Percentiles rank a stretch among this genome's conserved stretches.
phyloP scores from a whole-genome alignment of 2,888 invertebrate species.

The Lamproptera curius region DNA sequence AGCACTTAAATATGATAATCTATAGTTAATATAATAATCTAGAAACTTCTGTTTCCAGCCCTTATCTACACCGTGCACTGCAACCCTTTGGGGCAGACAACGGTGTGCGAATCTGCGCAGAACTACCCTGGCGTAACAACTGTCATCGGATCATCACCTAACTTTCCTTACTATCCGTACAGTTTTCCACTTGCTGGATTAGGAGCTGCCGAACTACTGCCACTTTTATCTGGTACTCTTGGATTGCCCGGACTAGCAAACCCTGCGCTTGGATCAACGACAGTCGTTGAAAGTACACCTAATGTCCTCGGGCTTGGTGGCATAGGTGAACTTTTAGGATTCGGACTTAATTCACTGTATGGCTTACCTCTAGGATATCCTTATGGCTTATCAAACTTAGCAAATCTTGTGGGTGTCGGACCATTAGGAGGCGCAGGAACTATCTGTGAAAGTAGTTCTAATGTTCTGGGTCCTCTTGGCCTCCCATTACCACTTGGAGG shows the following conservation, averaged over 20 bases:
- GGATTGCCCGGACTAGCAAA: slow-evolving; percentile 11
- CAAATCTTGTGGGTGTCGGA: slow-evolving; percentile 16
- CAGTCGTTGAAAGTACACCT: slow-evolving; percentile 21
- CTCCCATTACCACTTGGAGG: neutral
- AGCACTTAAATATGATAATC: too few species aligned
- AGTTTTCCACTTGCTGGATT: neutral
- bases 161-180: slow-evolving; percentile 2
- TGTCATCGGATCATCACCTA: slow-evolving; percentile 28
- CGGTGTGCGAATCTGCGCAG: slow-evolving; percentile 39
- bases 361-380: slow-evolving; percentile 6
- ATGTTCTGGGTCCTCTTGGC: slow-evolving; percentile 9
- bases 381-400: neutral
- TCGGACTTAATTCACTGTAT: neutral
- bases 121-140: slow-evolving; percentile 26
- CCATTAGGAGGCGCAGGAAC: slow-evolving; percentile 17
- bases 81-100: slow-evolving; percentile 40
- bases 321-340: neutral
- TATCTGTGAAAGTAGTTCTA: slow-evolving; percentile 26
- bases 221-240: slow-evolving; percentile 17
- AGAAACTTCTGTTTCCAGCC: too few species aligned
- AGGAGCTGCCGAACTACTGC: neutral
- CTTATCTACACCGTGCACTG: slow-evolving; percentile 40
- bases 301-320: slow-evolving; percentile 5
- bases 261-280: slow-evolving; percentile 2
- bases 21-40: too few species aligned